A percentile compares a stretch with the other conserved stretches of the same genome.
Conservation (phyloP, 37 sponge, comb jelly and placozoan genomes). For the Haliclona indistincta region DNA sequence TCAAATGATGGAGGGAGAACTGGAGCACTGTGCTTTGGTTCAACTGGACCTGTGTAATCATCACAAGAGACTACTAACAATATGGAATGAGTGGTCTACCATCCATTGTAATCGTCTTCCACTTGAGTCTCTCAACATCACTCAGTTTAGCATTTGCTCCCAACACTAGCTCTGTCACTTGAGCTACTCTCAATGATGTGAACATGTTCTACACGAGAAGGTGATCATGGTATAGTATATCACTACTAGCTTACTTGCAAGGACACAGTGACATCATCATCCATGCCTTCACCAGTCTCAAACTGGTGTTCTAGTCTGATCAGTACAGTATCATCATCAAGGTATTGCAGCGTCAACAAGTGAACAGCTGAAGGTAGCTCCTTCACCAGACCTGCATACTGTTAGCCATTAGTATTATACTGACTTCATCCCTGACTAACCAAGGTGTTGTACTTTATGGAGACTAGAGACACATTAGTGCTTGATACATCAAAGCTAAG, state of each 20-base stretch:
- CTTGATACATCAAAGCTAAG: too few species aligned
- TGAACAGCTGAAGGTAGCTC: constrained; percentile 15
- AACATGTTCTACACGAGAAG: constrained; percentile 33
- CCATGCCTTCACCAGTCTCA: too few species aligned
- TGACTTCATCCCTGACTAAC: too few species aligned
- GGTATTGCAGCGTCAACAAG: constrained; percentile 24
- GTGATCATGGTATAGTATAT: too few species aligned
- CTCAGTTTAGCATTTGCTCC: constrained; percentile 53
- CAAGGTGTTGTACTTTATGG: too few species aligned
- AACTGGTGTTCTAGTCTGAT: constrained; percentile 28
- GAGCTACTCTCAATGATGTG: constrained; percentile 26
- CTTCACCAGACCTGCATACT: constrained; percentile 42
- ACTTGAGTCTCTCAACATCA: constrained; percentile 47
- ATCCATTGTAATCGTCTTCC: constrained; percentile 53
- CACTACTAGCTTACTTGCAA: too few species aligned
- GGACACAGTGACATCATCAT: too few species aligned
- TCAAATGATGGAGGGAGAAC: background rate
- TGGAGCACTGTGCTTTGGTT: too few species aligned
- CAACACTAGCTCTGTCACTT: constrained; percentile 58
- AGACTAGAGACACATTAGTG: too few species aligned
- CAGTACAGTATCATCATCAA: background rate
- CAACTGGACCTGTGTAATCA: too few species aligned
- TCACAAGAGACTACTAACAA: too few species aligned
- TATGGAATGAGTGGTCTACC: too few species aligned
- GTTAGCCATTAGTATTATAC: background rate